Evolutionary conservation across 2,113 vertebrate species (phyloP).

Genomic region (Nothoprocta perdicaria): DNA sequence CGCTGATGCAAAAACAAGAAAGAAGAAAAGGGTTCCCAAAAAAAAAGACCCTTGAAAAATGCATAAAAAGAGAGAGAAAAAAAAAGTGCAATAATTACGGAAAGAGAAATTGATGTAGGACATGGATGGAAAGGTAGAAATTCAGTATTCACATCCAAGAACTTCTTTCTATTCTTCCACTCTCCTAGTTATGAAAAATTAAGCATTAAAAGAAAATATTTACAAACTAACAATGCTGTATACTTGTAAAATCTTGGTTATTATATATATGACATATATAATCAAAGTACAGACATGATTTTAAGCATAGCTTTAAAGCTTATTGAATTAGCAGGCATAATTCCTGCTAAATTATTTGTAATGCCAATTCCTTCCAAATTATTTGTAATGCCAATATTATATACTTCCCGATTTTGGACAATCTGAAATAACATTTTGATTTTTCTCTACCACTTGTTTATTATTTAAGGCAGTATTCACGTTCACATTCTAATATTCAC

Average conservation of each 20-base stretch:
- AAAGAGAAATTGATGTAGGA: background rate
- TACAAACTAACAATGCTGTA: background rate
- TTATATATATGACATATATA: background rate
- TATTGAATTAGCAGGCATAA: background rate
- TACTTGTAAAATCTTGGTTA: background rate
- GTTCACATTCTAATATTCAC: background rate
- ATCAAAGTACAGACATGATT: background rate
- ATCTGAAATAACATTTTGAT: background rate
- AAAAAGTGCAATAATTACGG: background rate
- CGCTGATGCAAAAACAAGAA: background rate
- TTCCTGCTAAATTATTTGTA: background rate
- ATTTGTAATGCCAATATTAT: background rate
- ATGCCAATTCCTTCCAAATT: background rate
- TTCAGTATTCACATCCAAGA: background rate
- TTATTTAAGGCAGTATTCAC: background rate
- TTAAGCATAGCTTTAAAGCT: background rate
- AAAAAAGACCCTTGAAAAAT: accelerated
- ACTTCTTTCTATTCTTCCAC: background rate
- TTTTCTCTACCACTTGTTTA: background rate
- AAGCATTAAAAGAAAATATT: background rate
- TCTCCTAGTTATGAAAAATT: background rate
- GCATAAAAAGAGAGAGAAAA: background rate
- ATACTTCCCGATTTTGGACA: background rate
- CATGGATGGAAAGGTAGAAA: background rate
- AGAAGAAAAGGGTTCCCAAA: background rate